A percentile compares a stretch with the other conserved stretches of the same genome.
Conservation (phyloP, 2,113 vertebrate genomes). For the Colistium nudipinnis region DNA sequence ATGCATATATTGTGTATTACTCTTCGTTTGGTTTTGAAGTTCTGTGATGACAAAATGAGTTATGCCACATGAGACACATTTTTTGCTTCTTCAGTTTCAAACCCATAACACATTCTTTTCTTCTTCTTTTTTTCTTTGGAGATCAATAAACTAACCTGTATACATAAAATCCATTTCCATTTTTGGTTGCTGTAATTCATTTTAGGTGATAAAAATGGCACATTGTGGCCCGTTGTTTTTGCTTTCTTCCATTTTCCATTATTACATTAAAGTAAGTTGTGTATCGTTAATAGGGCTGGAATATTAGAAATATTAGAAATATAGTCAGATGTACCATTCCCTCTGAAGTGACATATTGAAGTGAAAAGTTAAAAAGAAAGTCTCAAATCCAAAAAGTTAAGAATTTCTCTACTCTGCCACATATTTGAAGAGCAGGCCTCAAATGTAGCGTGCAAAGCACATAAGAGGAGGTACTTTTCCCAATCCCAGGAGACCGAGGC, state of each 20-base stretch:
- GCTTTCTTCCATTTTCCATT: neutral
- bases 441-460: constrained; percentile 72
- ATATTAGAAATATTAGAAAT: neutral
- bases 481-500: constrained; percentile 54
- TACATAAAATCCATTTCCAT: neutral
- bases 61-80: neutral
- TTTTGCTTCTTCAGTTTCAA: neutral
- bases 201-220: neutral
- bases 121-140: neutral
- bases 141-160: neutral
- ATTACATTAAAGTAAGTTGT: neutral
- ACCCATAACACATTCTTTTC: no score
- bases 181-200: no score
- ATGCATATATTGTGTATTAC: neutral
- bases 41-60: neutral
- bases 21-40: neutral
- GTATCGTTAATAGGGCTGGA: neutral
- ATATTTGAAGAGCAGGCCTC: constrained; percentile 48
- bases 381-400: neutral
- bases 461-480: constrained; percentile 55
- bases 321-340: neutral
- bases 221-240: neutral
- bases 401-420: constrained; percentile 33
- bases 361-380: neutral
- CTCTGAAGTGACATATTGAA: neutral